A percentile compares a stretch with the other conserved stretches of the same genome.
Conservation (phyloP, 1,140 invertebrate species). For the Whitmania pigra region DNA sequence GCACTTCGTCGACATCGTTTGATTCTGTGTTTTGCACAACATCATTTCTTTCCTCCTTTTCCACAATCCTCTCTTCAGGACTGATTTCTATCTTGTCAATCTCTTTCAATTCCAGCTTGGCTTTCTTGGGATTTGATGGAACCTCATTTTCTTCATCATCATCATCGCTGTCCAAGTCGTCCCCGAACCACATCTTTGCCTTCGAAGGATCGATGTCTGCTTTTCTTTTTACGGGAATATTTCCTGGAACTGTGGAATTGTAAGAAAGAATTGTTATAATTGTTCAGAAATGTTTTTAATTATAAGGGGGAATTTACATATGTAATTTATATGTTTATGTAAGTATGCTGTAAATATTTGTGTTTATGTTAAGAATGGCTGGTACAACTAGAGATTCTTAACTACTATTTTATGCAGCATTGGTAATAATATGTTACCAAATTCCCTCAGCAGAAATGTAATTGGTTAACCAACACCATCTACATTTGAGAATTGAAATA, state of each 20-base stretch:
- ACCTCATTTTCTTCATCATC: neutral
- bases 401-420: no score
- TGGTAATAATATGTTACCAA: no score
- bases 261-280: neutral
- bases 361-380: no score
- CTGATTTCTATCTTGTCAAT: no score
- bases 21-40: neutral
- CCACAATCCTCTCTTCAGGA: neutral
- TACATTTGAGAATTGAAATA: neutral
- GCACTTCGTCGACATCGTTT: neutral
- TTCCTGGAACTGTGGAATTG: neutral
- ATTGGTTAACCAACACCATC: no score
- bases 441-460: no score
- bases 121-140: neutral
- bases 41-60: neutral
- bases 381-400: no score
- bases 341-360: no score
- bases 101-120: neutral
- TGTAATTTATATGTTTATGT: no score
- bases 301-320: no score
- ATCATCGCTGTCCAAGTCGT: neutral
- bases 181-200: neutral
- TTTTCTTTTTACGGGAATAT: neutral
- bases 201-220: neutral
- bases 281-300: no score